A percentile compares a stretch with the other conserved stretches of the same genome.
These are phyloP conservation scores for Oreohelix idahoensis DNA, from an alignment of 1,140 invertebrate species.

Conservation along the genomic window DNA sequence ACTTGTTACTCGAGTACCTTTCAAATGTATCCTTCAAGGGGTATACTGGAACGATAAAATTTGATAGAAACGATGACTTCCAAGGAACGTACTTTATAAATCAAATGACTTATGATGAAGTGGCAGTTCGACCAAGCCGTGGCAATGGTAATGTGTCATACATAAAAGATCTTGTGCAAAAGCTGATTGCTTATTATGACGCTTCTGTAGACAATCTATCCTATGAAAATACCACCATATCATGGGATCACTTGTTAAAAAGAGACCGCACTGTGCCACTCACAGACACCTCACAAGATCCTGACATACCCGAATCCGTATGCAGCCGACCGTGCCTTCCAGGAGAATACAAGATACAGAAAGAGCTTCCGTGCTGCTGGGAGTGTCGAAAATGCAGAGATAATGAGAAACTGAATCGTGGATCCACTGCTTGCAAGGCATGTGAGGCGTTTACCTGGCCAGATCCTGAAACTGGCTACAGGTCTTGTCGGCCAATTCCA, in stretches of 20 bases:
- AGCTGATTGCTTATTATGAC: conserved; percentile 7
- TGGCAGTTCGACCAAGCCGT: not conserved
- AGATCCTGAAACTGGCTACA: conserved; percentile 73
- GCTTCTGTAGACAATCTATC: not conserved
- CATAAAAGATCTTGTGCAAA: not conserved
- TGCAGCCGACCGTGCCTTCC: conserved; percentile 50
- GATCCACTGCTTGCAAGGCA: conserved; percentile 44
- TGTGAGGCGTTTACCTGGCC: conserved; percentile 59
- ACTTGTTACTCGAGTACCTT: not conserved
- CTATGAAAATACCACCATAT: not conserved
- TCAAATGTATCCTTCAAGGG: not conserved
- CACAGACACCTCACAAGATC: no score
- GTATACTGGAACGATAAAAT: conserved; percentile 20
- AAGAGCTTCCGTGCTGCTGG: conserved; percentile 51
- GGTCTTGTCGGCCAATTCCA: conserved; percentile 73
- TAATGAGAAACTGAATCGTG: conserved; percentile 49
- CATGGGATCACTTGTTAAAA: not conserved
- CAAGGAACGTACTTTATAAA: conserved; percentile 5
- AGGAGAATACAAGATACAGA: conserved; percentile 45
- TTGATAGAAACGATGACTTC: not conserved
- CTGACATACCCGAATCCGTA: conserved; percentile 46
- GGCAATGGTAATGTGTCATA: not conserved
- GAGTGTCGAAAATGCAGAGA: conserved; percentile 43
- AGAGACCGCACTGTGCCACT: conserved; percentile 3
- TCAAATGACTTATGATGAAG: conserved; percentile 3